phyloP scores from a whole-genome alignment of 2,888 invertebrate genomes.

The Ptychoptera albimana region DNA sequence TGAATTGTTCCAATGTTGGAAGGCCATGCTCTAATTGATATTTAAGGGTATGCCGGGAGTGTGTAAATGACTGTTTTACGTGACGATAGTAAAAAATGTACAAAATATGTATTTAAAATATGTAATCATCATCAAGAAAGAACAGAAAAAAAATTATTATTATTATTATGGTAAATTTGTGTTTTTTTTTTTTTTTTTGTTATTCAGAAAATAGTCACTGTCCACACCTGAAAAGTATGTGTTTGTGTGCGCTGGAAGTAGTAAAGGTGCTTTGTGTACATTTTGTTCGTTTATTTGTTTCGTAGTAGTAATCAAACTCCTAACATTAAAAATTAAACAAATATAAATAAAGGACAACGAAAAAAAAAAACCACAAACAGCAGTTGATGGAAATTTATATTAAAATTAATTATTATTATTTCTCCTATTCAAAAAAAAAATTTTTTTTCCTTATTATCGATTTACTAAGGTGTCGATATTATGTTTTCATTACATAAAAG shows the following conservation, averaged over 20 bases:
- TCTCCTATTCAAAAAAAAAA: too few species aligned
- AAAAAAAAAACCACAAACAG: too few species aligned
- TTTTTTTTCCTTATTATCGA: not conserved
- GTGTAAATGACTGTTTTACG: conserved; percentile 9
- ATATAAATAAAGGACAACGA: not conserved
- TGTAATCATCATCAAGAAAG: not conserved
- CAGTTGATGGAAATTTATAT: not conserved
- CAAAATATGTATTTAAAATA: not conserved
- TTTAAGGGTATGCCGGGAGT: conserved; percentile 6
- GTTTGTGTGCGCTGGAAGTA: too few species aligned
- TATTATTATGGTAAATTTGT: too few species aligned
- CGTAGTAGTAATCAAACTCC: not conserved
- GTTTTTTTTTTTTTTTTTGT: too few species aligned
- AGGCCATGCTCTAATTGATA: conserved; percentile 7
- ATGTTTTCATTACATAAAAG: not conserved
- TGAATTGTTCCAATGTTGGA: too few species aligned
- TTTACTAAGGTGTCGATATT: conserved; percentile 3
- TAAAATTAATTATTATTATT: not conserved
- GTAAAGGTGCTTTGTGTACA: too few species aligned
- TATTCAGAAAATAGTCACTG: too few species aligned
- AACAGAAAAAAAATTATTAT: not conserved
- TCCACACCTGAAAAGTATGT: too few species aligned
- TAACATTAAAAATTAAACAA: too few species aligned
- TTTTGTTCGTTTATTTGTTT: too few species aligned
- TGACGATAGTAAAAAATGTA: conserved; percentile 4